phyloP scores from a whole-genome alignment of 2,797 vertebrate genomes.

The Pogonophryne albipinna region DNA sequence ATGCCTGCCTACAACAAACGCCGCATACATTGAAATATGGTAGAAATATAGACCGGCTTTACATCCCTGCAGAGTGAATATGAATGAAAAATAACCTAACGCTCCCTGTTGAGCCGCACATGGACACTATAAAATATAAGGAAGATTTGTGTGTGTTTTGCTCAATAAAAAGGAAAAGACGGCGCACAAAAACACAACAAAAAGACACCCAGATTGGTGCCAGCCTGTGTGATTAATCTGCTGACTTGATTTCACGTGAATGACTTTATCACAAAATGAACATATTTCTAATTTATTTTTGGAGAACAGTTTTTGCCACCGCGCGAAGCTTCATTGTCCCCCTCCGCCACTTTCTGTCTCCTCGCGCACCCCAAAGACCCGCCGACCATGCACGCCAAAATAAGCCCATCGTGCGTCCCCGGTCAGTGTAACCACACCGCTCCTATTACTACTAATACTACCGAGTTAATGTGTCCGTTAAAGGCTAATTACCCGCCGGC shows the following conservation, averaged over 20 bases:
- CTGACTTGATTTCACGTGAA: background rate
- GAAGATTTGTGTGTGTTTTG: background rate
- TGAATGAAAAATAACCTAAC: background rate
- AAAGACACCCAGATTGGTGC: background rate
- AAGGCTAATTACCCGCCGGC: constrained; percentile 42
- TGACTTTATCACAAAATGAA: background rate
- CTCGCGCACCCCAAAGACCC: constrained; percentile 20
- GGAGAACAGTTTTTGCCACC: background rate
- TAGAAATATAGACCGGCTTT: background rate
- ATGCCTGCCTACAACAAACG: constrained; percentile 17
- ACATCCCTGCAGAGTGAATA: background rate
- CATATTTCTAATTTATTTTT: background rate
- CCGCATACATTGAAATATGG: background rate
- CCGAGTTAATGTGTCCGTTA: constrained; percentile 39
- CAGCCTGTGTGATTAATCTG: background rate
- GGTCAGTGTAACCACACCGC: background rate
- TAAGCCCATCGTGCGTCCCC: constrained; percentile 12
- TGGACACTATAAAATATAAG: background rate
- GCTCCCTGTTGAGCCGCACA: background rate
- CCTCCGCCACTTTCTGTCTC: constrained; percentile 9
- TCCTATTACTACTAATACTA: background rate
- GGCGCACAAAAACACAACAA: background rate
- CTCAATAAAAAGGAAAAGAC: background rate
- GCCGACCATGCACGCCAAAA: constrained; percentile 24
- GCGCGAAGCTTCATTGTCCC: constrained; percentile 61